Evolutionary conservation across 2,888 invertebrate genomes (phyloP), one percentile per base, ranked within the genome.

Genomic region (Amphimallon solstitiale): DNA sequence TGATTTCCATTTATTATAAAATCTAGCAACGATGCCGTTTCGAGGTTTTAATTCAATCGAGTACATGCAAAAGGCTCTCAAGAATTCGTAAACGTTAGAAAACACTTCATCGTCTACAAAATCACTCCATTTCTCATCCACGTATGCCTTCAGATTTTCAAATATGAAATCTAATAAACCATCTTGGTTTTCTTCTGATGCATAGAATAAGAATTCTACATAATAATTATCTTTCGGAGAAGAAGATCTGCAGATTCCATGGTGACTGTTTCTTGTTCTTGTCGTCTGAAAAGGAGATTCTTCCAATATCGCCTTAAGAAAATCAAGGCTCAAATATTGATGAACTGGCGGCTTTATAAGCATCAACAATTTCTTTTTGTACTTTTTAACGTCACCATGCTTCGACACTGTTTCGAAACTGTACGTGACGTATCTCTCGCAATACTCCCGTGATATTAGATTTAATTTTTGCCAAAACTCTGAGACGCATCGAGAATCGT

Each of bases 11-110:
- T 23, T 10, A 10, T 9, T 15, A 15, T 14, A 23, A 34, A 60
- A 60, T 45, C 15, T 21, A 2, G 23, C 17, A 17, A 60, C 34
- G 21, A 60, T 12, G 10, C 15, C 34, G 14, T 29, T 45, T 10
- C 45, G 29, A 2, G 34, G 29, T 12, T 60, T 45, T 2, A 60
- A 9, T 23, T 23, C 19, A 9, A 60, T 6, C 1, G 23, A 45
- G 14, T 60, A 17, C 9, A 14, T 45, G 15, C 60, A 60, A 9
- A 60, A 60, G 2, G 14, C 19, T 15, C 34, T 14, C 34, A 60
- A 7, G 17, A 60, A 60, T 23, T 43, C 43, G 46, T 60, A 60
- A 3, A 60, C 46, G 4, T 23, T 43, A 1, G 23, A 17, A 43
- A 40, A 43, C 12, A 23, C 21, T 45, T 60, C 45, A 1, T 23